Percentiles rank a stretch among this genome's conserved stretches.
These are phyloP conservation scores for Ips nitidus DNA, from an alignment of 1,140 invertebrate species.

Conservation along the genomic window DNA sequence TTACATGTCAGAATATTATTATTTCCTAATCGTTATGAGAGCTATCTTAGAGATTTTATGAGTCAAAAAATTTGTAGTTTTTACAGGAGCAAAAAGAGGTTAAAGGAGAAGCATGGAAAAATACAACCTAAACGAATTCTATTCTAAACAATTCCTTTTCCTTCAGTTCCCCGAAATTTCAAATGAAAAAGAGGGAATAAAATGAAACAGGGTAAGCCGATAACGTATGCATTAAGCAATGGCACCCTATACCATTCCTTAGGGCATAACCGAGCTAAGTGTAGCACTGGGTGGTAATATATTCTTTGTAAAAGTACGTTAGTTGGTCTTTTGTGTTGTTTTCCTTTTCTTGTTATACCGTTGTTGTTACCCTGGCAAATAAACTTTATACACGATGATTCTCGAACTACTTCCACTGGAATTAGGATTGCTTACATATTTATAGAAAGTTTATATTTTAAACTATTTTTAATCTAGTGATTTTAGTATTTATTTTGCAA, in stretches of 20 bases:
- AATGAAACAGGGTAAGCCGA: slow-evolving; percentile 29
- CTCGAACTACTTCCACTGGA: neutral
- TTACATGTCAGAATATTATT: slow-evolving; percentile 27
- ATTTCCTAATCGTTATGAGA: slow-evolving; percentile 27
- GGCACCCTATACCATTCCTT: slow-evolving; percentile 29
- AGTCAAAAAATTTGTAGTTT: too few relatives aligned
- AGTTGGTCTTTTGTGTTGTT: slow-evolving; percentile 21
- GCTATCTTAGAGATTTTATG: slow-evolving; percentile 17
- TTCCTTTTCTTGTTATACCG: slow-evolving; percentile 17
- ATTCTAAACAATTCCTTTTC: slow-evolving; percentile 26
- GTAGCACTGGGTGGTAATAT: slow-evolving; percentile 26
- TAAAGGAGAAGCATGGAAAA: too few relatives aligned
- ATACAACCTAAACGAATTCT: slow-evolving; percentile 5
- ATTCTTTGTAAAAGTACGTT: slow-evolving; percentile 28
- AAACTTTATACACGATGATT: slow-evolving; percentile 25
- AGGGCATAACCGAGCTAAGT: slow-evolving; percentile 28
- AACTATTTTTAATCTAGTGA: neutral
- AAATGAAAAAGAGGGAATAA: slow-evolving; percentile 28
- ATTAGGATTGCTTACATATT: slow-evolving; percentile 12
- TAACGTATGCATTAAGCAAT: slow-evolving; percentile 31
- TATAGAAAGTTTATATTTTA: slow-evolving; percentile 9
- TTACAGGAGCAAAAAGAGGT: too few relatives aligned
- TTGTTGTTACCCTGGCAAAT: slow-evolving; percentile 18
- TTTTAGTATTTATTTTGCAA: neutral
- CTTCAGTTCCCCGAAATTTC: slow-evolving; percentile 16